Evolutionary conservation across 1,140 invertebrate species (phyloP).

Genomic region (Augochlora pura): DNA sequence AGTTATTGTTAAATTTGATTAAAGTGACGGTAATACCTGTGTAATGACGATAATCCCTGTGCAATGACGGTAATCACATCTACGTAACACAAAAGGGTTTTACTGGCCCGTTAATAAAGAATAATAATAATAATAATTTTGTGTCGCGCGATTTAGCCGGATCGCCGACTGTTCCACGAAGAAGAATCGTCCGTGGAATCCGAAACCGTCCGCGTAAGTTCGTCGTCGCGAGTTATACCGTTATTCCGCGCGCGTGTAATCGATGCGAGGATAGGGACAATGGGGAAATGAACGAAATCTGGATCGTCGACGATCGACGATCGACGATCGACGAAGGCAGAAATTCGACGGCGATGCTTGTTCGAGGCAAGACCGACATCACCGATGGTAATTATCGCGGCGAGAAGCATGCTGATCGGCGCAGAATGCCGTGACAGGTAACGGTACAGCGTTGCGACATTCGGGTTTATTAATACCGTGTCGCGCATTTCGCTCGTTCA

Average conservation of each 20-base stretch:
- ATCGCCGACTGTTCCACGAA: neutral
- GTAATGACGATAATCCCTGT: too few species aligned
- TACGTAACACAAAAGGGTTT: too few species aligned
- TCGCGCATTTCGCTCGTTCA: conserved; percentile 10
- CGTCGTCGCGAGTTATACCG: neutral
- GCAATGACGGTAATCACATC: too few species aligned
- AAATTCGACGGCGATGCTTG: neutral
- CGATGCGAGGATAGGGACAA: neutral
- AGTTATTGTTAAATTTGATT: too few species aligned
- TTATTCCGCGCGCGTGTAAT: neutral
- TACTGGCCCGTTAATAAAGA: too few species aligned
- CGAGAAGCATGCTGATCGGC: conserved; percentile 40
- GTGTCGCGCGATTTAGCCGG: neutral
- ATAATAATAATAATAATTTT: too few species aligned
- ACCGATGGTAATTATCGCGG: conserved; percentile 25
- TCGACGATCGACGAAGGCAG: neutral
- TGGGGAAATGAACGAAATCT: neutral
- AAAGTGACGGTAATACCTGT: too few species aligned
- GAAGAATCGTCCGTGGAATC: neutral
- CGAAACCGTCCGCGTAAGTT: neutral
- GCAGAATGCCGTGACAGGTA: conserved; percentile 42
- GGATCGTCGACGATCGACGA: neutral
- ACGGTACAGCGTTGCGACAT: conserved; percentile 42
- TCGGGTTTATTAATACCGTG: conserved; percentile 35
- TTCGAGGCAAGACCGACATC: neutral